phyloP scores from a whole-genome alignment of 1,140 invertebrate species.

The Drosophila tsacasi region DNA sequence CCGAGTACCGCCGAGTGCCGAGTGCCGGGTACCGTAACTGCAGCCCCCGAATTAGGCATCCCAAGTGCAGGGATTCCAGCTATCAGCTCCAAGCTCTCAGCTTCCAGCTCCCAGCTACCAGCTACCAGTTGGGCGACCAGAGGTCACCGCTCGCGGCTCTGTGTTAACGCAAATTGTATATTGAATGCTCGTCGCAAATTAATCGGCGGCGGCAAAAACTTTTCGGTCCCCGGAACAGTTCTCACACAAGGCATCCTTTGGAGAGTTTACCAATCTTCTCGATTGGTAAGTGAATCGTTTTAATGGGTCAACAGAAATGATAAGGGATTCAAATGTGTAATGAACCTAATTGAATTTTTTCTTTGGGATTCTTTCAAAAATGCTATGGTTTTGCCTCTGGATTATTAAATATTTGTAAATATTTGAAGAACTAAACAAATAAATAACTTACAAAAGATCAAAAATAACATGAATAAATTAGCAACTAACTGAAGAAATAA shows the following conservation, averaged over 20 bases:
- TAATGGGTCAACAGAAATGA: not conserved
- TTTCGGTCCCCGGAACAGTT: not conserved
- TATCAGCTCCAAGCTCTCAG: not conserved
- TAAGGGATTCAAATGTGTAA: too few species aligned
- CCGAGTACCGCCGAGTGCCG: too few species aligned
- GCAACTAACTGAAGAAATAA: too few species aligned
- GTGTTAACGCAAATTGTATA: constrained; percentile 22
- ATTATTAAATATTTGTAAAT: not conserved
- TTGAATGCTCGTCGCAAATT: constrained; percentile 9
- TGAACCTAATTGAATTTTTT: not conserved
- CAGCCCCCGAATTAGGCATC: constrained; percentile 65
- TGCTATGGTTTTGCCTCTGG: not conserved
- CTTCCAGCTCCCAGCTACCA: not conserved
- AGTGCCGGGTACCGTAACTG: constrained; percentile 61
- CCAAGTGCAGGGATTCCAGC: constrained; percentile 2
- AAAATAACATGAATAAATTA: too few species aligned
- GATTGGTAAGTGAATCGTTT: not conserved
- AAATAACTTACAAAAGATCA: too few species aligned
- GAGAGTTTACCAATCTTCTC: too few species aligned
- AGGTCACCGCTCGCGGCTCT: constrained; percentile 13
- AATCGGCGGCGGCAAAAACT: not conserved
- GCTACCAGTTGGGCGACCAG: constrained; percentile 9
- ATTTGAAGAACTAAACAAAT: too few species aligned
- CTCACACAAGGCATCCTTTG: constrained; percentile 1
- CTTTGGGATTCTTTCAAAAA: not conserved